Conservation (phyloP, 2,888 invertebrate genomes). For the Steinernema hermaphroditum region DNA sequence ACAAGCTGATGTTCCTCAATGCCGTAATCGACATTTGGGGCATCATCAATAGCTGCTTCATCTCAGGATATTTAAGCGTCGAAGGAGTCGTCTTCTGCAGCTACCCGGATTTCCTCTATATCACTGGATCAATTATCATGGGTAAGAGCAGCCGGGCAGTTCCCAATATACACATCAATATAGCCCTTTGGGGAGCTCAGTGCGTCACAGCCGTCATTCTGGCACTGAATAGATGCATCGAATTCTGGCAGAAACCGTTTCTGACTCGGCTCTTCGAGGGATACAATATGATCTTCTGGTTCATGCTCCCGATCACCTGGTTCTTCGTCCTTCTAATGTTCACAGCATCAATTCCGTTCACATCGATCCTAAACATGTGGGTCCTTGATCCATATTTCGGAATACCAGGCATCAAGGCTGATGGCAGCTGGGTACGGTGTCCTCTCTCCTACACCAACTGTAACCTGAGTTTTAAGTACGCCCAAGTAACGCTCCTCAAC, state of each 20-base stretch:
- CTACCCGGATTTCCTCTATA: background rate
- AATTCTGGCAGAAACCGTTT: background rate
- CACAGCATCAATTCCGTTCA: background rate
- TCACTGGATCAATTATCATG: background rate
- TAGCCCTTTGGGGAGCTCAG: background rate
- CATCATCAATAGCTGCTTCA: background rate
- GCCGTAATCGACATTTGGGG: conserved; percentile 39
- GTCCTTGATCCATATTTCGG: background rate
- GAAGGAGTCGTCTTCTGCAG: background rate
- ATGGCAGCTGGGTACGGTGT: background rate
- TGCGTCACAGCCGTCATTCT: background rate
- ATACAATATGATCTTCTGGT: background rate
- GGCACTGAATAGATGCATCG: background rate
- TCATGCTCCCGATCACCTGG: background rate
- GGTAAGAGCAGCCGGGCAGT: background rate
- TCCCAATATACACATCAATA: background rate
- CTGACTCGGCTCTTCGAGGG: background rate
- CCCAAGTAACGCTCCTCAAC: background rate
- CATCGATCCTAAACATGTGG: background rate
- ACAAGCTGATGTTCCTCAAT: conserved; percentile 44
- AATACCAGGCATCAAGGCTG: background rate
- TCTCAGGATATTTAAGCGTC: background rate
- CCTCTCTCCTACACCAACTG: background rate
- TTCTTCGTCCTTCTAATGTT: background rate
- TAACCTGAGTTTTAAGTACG: background rate